These are phyloP conservation scores for Bubo bubo DNA, from an alignment of 2,113 vertebrate genomes.

Conservation along the genomic window DNA sequence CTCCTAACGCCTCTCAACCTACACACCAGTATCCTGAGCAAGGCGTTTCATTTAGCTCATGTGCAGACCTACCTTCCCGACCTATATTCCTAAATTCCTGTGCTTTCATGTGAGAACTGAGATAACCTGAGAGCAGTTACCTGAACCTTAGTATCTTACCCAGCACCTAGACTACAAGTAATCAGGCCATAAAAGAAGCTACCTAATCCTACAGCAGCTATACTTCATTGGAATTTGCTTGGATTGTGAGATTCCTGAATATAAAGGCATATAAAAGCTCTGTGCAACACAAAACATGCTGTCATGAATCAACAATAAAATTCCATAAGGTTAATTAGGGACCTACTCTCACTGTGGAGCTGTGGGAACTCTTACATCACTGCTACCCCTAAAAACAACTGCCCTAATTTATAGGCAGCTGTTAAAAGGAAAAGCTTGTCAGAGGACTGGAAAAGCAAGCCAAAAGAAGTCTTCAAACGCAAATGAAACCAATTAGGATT, in stretches of 20 bases:
- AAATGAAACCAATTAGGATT: slow-evolving; percentile 46
- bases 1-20: not conserved
- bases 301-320: not conserved
- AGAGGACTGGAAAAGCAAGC: slow-evolving; percentile 30
- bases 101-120: not conserved
- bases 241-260: not conserved
- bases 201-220: not conserved
- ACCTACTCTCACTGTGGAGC: not conserved
- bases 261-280: not conserved
- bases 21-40: not conserved
- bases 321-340: not conserved
- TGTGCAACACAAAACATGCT: not conserved
- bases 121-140: not conserved
- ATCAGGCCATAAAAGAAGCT: not conserved
- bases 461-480: slow-evolving; percentile 38
- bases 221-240: not conserved
- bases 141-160: not conserved
- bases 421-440: slow-evolving; percentile 34
- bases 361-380: not conserved
- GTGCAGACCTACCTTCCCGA: not conserved
- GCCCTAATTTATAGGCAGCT: slow-evolving; percentile 51
- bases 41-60: not conserved
- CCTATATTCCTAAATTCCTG: not conserved
- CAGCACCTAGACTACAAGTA: not conserved
- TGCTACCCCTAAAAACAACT: slow-evolving; percentile 40